These are phyloP conservation scores for Leucophenga montana DNA, from an alignment of 2,888 invertebrate genomes.

Conservation along the genomic window DNA sequence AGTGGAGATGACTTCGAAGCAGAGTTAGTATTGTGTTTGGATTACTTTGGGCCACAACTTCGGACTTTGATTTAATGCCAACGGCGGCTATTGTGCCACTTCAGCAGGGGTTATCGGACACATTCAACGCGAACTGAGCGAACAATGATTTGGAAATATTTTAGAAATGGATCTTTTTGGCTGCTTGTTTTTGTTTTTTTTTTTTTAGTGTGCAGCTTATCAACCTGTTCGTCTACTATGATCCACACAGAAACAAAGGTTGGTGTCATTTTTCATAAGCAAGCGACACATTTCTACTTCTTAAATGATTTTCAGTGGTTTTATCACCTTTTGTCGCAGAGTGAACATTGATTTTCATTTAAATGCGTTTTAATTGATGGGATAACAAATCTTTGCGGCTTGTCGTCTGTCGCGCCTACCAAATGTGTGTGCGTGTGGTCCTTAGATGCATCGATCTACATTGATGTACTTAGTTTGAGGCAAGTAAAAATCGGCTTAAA, in stretches of 20 bases:
- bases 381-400: slow-evolving; percentile 34
- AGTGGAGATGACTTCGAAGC: slow-evolving; percentile 11
- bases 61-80: slow-evolving; percentile 47
- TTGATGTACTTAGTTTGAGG: slow-evolving; percentile 44
- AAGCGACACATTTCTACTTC: slow-evolving; percentile 44
- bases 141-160: slow-evolving; percentile 12
- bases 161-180: not conserved
- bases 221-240: slow-evolving; percentile 41
- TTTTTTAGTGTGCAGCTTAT: slow-evolving; percentile 13
- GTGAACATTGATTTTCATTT: slow-evolving; percentile 56
- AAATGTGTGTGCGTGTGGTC: slow-evolving; percentile 53
- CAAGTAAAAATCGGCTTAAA: slow-evolving; percentile 27
- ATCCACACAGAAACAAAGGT: not conserved
- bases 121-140: not conserved
- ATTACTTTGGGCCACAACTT: slow-evolving; percentile 48
- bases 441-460: not conserved
- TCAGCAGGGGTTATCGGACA: slow-evolving; percentile 28
- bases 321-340: slow-evolving; percentile 40
- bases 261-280: slow-evolving; percentile 30
- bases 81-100: slow-evolving; percentile 30
- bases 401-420: slow-evolving; percentile 4
- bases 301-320: slow-evolving; percentile 17
- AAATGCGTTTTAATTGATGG: slow-evolving; percentile 59
- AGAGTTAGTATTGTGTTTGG: slow-evolving; percentile 45
- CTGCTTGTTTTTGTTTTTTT: not conserved